These are phyloP conservation scores for Dendrophyllia cribrosa DNA, from an alignment of 64 coral and sea anemone species.

Conservation along the genomic window DNA sequence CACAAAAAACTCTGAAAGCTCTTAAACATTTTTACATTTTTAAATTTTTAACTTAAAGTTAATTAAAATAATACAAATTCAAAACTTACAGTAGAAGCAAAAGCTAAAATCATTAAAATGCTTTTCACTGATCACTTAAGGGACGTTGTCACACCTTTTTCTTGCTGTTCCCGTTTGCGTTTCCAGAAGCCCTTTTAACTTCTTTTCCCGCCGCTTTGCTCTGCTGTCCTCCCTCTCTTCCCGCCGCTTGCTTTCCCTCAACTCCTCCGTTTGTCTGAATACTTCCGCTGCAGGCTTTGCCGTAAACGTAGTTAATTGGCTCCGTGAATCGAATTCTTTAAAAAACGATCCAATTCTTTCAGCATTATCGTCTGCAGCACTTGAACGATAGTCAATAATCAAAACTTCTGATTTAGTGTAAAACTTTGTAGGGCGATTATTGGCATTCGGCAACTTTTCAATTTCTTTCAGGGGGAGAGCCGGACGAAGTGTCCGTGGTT, in stretches of 20 bases:
- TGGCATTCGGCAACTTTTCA: not conserved
- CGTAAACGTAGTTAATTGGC: not conserved
- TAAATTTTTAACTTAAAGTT: too few relatives aligned
- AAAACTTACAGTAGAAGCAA: too few relatives aligned
- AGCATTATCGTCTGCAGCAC: too few relatives aligned
- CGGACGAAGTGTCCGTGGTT: slow-evolving; percentile 20
- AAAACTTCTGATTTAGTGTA: not conserved
- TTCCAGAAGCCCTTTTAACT: not conserved
- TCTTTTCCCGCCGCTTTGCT: not conserved
- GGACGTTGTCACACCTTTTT: too few relatives aligned
- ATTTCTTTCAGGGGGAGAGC: slow-evolving; percentile 1
- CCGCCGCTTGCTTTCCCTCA: not conserved
- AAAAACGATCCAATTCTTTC: slow-evolving; percentile 7
- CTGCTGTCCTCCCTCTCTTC: not conserved
- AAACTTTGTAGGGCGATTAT: slow-evolving; percentile 8
- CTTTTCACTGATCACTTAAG: too few relatives aligned
- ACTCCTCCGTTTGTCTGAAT: not conserved
- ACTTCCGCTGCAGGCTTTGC: not conserved
- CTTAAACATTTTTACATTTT: too few relatives aligned
- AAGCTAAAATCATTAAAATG: too few relatives aligned
- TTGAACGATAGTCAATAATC: not conserved
- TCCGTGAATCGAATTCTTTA: not conserved
- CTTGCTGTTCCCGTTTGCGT: too few relatives aligned
- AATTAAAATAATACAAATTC: too few relatives aligned
- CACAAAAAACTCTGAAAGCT: too few relatives aligned